Percentiles rank a stretch among this genome's conserved stretches.
Conservation (phyloP, 2,888 invertebrate species). For the Himalopsyche tibetana region DNA sequence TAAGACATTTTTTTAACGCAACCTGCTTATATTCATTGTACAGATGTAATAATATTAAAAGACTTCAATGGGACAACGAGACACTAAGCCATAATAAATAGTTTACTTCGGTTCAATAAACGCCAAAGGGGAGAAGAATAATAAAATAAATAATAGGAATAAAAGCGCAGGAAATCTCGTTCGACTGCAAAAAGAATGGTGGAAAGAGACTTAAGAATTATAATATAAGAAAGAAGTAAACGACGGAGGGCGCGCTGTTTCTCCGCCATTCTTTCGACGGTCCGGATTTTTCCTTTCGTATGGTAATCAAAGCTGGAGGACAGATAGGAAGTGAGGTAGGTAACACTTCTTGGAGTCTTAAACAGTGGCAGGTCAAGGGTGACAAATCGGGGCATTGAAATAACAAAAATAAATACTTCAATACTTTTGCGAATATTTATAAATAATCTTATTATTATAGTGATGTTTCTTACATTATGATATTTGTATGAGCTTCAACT, state of each 20-base stretch:
- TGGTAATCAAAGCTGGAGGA: conserved; percentile 65
- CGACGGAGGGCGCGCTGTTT: conserved; percentile 42
- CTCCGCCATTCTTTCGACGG: conserved; percentile 49
- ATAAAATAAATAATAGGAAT: conserved; percentile 15
- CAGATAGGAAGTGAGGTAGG: conserved; percentile 64
- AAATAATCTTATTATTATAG: no score
- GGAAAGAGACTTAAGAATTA: conserved; percentile 53
- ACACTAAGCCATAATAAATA: conserved; percentile 47
- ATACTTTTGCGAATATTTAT: no score
- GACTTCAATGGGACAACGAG: not conserved
- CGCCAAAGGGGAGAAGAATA: conserved; percentile 34
- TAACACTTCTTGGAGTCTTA: not conserved
- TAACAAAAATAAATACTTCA: no score
- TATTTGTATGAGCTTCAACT: no score
- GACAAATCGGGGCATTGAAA: no score
- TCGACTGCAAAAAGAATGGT: conserved; percentile 47
- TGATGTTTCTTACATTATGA: no score
- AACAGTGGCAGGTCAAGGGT: not conserved
- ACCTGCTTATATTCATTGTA: no score
- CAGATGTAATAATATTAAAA: not conserved
- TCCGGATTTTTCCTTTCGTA: conserved; percentile 60
- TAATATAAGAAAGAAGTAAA: conserved; percentile 60
- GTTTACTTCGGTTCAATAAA: conserved; percentile 50
- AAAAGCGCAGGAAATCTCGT: conserved; percentile 36
- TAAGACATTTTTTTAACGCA: no score